Conservation (phyloP, 2,113 vertebrate genomes). For the Pomatostomus ruficeps region DNA sequence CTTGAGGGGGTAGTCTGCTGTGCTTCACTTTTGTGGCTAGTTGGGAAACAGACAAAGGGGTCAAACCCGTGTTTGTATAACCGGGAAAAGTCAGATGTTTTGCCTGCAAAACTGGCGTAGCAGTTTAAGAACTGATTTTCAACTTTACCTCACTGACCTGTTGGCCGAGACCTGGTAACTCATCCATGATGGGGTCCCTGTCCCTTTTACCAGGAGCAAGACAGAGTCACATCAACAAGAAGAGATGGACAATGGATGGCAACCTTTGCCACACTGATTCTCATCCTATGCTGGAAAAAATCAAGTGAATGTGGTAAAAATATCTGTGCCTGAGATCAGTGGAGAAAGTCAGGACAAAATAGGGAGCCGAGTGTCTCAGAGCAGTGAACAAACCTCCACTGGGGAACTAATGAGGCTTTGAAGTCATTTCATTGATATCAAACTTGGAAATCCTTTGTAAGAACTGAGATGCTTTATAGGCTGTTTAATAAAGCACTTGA, state of each 20-base stretch:
- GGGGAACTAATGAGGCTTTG: conserved; percentile 5
- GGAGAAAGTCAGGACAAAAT: background rate
- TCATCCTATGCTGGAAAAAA: background rate
- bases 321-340: background rate
- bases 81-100: background rate
- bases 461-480: conserved; percentile 18
- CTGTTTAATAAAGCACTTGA: conserved; percentile 44
- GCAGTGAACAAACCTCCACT: background rate
- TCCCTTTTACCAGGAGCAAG: background rate
- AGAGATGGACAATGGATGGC: background rate
- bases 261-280: background rate
- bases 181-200: background rate
- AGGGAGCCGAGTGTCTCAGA: background rate
- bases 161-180: background rate
- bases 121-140: background rate
- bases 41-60: background rate
- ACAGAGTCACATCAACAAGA: background rate
- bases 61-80: background rate
- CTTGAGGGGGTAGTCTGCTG: accelerated
- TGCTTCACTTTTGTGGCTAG: background rate
- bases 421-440: background rate
- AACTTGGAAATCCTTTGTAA: conserved; percentile 21
- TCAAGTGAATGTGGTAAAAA: background rate
- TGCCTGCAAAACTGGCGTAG: background rate
- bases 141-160: background rate